Conservation (phyloP, 1,140 invertebrate genomes). For the Procambarus clarkii region DNA sequence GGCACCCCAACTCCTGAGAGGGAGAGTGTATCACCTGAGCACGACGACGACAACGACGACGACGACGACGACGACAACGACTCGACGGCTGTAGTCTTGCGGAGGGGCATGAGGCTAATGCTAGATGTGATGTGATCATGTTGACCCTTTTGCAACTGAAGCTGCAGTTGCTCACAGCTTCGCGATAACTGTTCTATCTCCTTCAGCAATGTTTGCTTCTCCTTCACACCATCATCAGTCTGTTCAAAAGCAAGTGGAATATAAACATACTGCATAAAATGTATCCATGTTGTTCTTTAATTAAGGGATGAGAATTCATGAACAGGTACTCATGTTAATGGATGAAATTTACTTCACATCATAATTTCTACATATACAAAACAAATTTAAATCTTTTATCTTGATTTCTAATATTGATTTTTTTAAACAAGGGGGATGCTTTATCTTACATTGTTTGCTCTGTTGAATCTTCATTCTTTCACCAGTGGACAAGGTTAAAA, state of each 20-base stretch:
- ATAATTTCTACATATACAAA: no score
- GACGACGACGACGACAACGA: background rate
- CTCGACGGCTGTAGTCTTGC: background rate
- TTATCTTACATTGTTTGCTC: no score
- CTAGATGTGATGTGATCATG: slow-evolving; percentile 45
- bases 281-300: no score
- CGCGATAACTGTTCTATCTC: slow-evolving; percentile 54
- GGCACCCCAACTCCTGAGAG: background rate
- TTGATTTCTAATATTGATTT: no score
- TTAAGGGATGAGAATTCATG: no score
- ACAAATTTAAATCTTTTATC: no score
- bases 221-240: slow-evolving; percentile 51
- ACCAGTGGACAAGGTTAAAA: no score
- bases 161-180: slow-evolving; percentile 52
- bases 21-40: background rate
- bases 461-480: no score
- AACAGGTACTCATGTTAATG: no score
- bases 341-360: no score
- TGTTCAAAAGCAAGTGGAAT: background rate
- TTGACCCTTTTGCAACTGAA: slow-evolving; percentile 34
- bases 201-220: slow-evolving; percentile 47
- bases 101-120: slow-evolving; percentile 19
- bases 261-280: background rate
- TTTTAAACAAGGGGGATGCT: no score
- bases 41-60: background rate